phyloP scores from a whole-genome alignment of 2,888 invertebrate species.

The Ectemnius lituratus region DNA sequence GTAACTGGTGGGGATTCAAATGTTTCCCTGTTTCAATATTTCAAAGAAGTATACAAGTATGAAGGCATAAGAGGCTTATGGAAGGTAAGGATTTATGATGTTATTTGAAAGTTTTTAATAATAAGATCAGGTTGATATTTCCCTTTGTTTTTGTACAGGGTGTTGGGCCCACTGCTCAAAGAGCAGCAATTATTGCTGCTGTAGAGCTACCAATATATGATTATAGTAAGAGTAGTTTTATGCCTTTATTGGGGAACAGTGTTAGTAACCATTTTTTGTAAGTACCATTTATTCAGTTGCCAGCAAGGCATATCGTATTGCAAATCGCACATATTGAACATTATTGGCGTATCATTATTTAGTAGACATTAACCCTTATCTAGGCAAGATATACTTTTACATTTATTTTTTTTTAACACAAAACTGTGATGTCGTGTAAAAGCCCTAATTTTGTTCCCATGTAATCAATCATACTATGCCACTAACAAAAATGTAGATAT shows the following conservation, averaged over 20 bases:
- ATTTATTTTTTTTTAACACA: too few relatives aligned
- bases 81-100: constrained; percentile 81
- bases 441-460: constrained; percentile 12
- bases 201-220: constrained; percentile 97
- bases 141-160: constrained; percentile 80
- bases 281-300: constrained; percentile 73
- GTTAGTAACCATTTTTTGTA: constrained; percentile 92
- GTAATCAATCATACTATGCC: constrained; percentile 20
- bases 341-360: constrained; percentile 3
- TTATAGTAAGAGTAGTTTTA: constrained; percentile 88
- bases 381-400: constrained; percentile 31
- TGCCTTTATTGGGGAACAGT: constrained; percentile 86
- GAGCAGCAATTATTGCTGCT: constrained; percentile 95
- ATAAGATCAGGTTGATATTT: not conserved
- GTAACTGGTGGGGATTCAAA: constrained; percentile 79
- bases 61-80: constrained; percentile 94
- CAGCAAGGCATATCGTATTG: not conserved
- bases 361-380: constrained; percentile 62
- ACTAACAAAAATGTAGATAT: constrained; percentile 6
- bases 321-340: not conserved
- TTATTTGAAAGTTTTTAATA: constrained; percentile 1
- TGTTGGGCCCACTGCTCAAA: constrained; percentile 94
- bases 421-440: constrained; percentile 45
- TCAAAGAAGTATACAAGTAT: constrained; percentile 88
- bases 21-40: constrained; percentile 84